Evolutionary conservation across 2,888 invertebrate genomes (phyloP).

Genomic region (Myopa tessellatipennis): DNA sequence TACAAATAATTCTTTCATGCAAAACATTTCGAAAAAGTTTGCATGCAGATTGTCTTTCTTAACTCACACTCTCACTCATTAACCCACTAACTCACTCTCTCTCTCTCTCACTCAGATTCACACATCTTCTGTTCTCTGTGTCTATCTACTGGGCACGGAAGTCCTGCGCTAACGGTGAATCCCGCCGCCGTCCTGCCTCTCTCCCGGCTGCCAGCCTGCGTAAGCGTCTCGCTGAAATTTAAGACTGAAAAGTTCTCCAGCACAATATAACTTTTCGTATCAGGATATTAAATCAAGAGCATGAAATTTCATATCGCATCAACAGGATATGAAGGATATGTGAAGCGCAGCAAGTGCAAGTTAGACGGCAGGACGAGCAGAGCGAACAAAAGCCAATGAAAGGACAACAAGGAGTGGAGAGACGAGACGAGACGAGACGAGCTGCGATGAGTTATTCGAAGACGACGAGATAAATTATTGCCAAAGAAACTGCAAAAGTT

Average conservation of each 20-base stretch:
- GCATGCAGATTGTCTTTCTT: too few species aligned
- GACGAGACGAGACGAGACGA: background rate
- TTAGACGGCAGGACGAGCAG: background rate
- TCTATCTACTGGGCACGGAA: too few species aligned
- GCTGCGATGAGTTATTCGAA: background rate
- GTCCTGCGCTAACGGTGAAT: too few species aligned
- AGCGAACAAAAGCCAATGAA: background rate
- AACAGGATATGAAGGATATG: conserved; percentile 13
- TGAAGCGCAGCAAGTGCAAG: conserved; percentile 2
- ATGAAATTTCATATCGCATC: conserved; percentile 27
- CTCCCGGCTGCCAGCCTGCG: too few species aligned
- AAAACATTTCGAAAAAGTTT: too few species aligned
- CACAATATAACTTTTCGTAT: background rate
- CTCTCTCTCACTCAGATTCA: too few species aligned
- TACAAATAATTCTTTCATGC: too few species aligned
- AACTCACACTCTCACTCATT: too few species aligned
- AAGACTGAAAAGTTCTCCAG: background rate
- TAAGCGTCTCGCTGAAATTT: background rate
- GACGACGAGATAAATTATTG: background rate
- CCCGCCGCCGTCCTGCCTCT: too few species aligned
- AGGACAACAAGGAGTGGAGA: background rate
- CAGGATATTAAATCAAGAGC: conserved; percentile 26
- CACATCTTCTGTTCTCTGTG: too few species aligned
- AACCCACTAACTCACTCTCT: too few species aligned
- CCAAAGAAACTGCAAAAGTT: background rate